A percentile compares a stretch with the other conserved stretches of the same genome.
phyloP scores from a whole-genome alignment of 2,113 vertebrate species.

The Phycodurus eques region DNA sequence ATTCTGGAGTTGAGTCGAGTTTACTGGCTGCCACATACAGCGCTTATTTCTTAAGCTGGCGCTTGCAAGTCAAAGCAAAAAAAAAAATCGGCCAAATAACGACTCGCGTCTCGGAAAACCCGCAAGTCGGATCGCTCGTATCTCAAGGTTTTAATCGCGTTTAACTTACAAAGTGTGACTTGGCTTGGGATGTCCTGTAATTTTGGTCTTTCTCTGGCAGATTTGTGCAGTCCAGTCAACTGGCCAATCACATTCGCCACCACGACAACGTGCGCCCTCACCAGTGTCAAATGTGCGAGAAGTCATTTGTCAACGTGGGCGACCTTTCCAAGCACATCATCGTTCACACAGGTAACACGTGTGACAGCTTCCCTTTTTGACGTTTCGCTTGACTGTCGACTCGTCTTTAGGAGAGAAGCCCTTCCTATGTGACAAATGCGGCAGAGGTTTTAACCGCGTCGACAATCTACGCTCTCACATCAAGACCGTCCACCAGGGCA shows the following conservation, averaged over 20 bases:
- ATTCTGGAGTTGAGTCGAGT: too few species aligned
- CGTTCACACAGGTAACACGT: slow-evolving; percentile 87
- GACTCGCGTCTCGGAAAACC: too few species aligned
- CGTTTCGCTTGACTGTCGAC: not conserved
- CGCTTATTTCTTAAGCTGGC: too few species aligned
- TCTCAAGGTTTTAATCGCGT: not conserved
- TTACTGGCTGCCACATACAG: too few species aligned
- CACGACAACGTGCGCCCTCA: slow-evolving; percentile 98
- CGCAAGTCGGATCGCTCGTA: too few species aligned
- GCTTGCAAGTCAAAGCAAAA: too few species aligned
- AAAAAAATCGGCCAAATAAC: too few species aligned
- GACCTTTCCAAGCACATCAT: slow-evolving; percentile 98
- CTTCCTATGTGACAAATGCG: slow-evolving; percentile 94
- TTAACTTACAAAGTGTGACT: not conserved
- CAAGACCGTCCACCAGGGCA: slow-evolving; percentile 94
- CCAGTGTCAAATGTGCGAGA: slow-evolving; percentile 92
- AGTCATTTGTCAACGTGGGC: slow-evolving; percentile 95
- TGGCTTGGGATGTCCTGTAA: not conserved
- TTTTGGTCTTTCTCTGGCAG: slow-evolving; percentile 59
- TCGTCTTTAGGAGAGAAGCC: slow-evolving; percentile 87
- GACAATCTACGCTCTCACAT: slow-evolving; percentile 98
- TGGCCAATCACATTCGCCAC: slow-evolving; percentile 98
- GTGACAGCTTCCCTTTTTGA: not conserved
- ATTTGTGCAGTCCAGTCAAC: slow-evolving; percentile 95
- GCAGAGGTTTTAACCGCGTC: slow-evolving; percentile 93